Percentiles rank a stretch among this genome's conserved stretches.
Evolutionary conservation across 53 echinoderm and acorn worm species (phyloP).

Genomic region (Mesocentrotus franciscanus): DNA sequence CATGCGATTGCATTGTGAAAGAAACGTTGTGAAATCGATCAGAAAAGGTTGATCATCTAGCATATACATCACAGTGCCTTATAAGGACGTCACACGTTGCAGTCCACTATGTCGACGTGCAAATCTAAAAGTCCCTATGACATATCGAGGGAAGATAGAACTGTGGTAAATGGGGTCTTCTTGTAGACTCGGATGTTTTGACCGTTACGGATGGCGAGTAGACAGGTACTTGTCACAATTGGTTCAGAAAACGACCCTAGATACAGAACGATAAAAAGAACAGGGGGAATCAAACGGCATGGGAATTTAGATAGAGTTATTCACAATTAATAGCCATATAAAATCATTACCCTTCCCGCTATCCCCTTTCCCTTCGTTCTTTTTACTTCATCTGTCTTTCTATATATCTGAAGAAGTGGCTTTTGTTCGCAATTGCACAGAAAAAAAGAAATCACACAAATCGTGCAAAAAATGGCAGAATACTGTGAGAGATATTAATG

Average conservation of each 20-base stretch:
- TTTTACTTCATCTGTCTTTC: background rate
- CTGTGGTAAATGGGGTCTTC: background rate
- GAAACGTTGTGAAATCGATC: too few species aligned
- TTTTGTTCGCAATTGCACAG: too few species aligned
- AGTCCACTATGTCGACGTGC: too few species aligned
- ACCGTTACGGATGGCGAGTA: background rate
- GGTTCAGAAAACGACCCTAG: background rate
- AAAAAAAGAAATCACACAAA: background rate
- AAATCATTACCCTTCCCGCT: background rate
- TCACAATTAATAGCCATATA: too few species aligned
- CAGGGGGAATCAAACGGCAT: background rate
- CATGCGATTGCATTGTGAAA: too few species aligned
- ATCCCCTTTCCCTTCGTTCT: background rate
- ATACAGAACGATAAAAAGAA: background rate
- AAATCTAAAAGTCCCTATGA: too few species aligned
- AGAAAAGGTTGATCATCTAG: too few species aligned
- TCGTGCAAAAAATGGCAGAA: background rate
- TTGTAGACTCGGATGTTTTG: background rate
- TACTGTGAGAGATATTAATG: background rate
- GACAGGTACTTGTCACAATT: background rate
- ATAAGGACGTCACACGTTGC: too few species aligned
- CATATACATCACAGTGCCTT: too few species aligned
- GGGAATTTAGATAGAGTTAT: too few species aligned
- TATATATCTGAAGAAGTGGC: too few species aligned
- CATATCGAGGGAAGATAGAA: background rate